Conservation (phyloP, 2,888 invertebrate genomes). For the Augochlorella aurata region DNA sequence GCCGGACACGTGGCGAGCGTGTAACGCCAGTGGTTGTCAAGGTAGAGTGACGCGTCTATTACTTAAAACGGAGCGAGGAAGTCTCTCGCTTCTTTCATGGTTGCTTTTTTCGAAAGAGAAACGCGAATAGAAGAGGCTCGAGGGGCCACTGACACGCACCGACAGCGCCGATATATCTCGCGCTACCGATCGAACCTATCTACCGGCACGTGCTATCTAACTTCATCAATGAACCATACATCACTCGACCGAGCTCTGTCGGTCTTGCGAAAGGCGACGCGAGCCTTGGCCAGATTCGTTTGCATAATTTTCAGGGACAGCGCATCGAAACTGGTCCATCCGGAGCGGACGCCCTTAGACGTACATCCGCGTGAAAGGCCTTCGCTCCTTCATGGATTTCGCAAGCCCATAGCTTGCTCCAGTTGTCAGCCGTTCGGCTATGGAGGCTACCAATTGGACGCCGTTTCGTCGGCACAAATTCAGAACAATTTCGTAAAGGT, state of each 20-base stretch:
- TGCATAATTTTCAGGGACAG: conserved; percentile 16
- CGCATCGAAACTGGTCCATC: not conserved
- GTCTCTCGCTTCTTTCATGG: not conserved
- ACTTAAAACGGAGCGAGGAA: not conserved
- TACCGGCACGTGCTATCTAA: conserved; percentile 53
- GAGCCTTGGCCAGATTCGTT: conserved; percentile 13
- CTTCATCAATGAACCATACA: conserved; percentile 49
- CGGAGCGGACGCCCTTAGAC: not conserved
- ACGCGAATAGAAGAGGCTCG: not conserved
- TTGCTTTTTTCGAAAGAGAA: not conserved
- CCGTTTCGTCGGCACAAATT: no score
- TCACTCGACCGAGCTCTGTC: conserved; percentile 21
- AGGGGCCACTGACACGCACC: not conserved
- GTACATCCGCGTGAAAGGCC: not conserved
- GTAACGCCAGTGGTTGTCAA: conserved; percentile 20
- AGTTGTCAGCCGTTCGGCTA: no score
- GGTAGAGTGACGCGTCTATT: not conserved
- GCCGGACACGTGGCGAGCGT: conserved; percentile 51
- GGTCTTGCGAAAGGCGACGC: not conserved
- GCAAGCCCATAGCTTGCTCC: not conserved
- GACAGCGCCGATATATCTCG: conserved; percentile 29
- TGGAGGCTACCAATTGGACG: not conserved
- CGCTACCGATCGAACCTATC: conserved; percentile 17
- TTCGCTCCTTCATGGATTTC: conserved; percentile 10
- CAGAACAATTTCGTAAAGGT: no score